Base-by-base conservation (phyloP, 2,113 vertebrate genomes). In the Clinocottus analis region DNA sequence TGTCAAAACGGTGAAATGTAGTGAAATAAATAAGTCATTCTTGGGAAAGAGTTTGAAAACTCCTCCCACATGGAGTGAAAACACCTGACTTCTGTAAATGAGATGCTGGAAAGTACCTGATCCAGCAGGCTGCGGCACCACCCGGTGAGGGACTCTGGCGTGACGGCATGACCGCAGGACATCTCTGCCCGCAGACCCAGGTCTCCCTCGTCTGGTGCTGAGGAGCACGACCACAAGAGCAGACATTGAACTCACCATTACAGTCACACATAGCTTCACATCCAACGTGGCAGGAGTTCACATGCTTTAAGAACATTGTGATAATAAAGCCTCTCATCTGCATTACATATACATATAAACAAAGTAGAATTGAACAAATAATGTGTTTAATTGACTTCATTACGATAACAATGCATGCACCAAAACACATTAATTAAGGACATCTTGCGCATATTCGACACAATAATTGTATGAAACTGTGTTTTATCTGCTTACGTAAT, bases 111-210 rank as follows among this genome's bases (percentile, higher is more conserved):
- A 65, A 27, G 17, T 10, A 95, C 94, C 93, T 94, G 88, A 61
- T 95, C 91, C 14, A 95, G 82, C 3, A 92, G 85, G 72, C 93
- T 95, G 68, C 92, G 91, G 27, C 94, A 95, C 91, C 91, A 95
- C 0, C 16, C 92, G 0, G 94, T 95, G 4, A 95, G 87, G n/a
- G 92, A 93, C 49, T 94, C 41, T 0, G 94, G 91, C 3, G 92
- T 93, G 29, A 95, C 94, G 0, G 92, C 94, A 11, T 95, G 94
- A 1, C 94, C 93, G 55, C 94, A 95, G 51, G 94, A 93, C 94
- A 95, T 95, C 82, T 94, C 60, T 16, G 92, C 90, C 12, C 93
- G 53, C 23, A 90, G 90, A 41, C 23, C 3, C 45, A 13, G 0
- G 2, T 92, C 93, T 63, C 90, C 93, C 17, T 93, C 93, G 0